Percentiles rank a stretch among this genome's conserved stretches.
Conservation (phyloP, 2,888 invertebrate genomes). For the Pandemis heparana region DNA sequence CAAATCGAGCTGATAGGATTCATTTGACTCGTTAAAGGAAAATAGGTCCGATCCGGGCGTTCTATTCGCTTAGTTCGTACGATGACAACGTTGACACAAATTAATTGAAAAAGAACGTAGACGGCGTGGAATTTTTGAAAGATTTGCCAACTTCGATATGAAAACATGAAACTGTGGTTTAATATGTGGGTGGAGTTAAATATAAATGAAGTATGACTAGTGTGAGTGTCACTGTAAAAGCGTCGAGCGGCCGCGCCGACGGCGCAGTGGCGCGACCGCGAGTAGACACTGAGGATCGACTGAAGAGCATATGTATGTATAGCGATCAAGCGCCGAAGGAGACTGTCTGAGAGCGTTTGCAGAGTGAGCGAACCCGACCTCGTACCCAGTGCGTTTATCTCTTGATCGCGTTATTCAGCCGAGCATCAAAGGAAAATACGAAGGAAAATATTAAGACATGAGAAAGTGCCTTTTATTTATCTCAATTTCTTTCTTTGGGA, state of each 20-base stretch:
- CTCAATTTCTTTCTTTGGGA: conserved; percentile 67
- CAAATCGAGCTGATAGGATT: conserved; percentile 45
- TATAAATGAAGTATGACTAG: conserved; percentile 52
- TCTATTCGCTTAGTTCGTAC: background rate
- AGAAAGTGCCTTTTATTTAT: conserved; percentile 70
- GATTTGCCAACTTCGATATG: conserved; percentile 56
- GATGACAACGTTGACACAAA: background rate
- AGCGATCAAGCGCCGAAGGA: conserved; percentile 53
- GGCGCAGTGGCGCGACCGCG: conserved; percentile 2
- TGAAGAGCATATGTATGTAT: conserved; percentile 58
- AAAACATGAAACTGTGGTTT: conserved; percentile 54
- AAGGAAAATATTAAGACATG: conserved; percentile 73
- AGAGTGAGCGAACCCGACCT: conserved; percentile 62
- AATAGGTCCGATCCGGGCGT: conserved; percentile 10
- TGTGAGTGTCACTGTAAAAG: conserved; percentile 45
- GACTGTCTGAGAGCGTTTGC: conserved; percentile 64
- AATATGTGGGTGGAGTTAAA: conserved; percentile 55
- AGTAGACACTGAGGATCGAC: background rate
- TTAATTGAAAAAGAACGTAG: conserved; percentile 3
- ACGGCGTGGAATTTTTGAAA: conserved; percentile 37
- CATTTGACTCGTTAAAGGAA: conserved; percentile 35
- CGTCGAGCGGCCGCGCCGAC: conserved; percentile 14
- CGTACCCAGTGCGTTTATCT: conserved; percentile 76
- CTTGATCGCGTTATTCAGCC: conserved; percentile 82
- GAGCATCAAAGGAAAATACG: conserved; percentile 80